Evolutionary conservation across 2,113 vertebrate species (phyloP), one percentile per base, ranked within the genome.

Genomic region (Pycnonotus jocosus): DNA sequence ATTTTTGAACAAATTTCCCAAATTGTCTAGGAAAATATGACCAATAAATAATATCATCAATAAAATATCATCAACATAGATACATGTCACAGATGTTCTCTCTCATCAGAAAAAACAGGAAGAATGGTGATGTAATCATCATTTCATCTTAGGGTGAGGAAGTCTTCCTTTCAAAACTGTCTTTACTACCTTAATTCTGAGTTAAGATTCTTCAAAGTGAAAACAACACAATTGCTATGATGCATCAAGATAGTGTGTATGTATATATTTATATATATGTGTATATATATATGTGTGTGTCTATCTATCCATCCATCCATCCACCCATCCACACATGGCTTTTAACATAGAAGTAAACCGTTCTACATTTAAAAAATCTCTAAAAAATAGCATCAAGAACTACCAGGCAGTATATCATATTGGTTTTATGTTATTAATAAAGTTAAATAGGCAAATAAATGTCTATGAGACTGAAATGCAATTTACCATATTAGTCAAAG

Each of bases 221-320:
- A 76, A 88, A 23, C 7, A 28, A 4, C 6, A 9, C 13, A 88
- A 23, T 4, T 91, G 2, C 8, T 56, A 15, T 28, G 15, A 71
- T 3, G 2, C 21, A 51, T 45, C 44, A 62, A 16, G 11, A 28
- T 10, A 78, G 15, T 7, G 2, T 45, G 6, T 2, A 7, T 53
- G 3, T 45, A 20, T n/a, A 17, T 31, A 8, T 62, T 2, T 64
- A 27, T 7, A 35, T 0, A 10, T 3, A 10, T 27, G 5, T 31
- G 1, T 27, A 9, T 58, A 8, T 19, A 8, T 12, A 6, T 40
- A 5, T 27, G 11, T 60, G 4, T 37, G 16, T 38, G 5, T 17
- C 11, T 8, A 57, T 33, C 33, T 37, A 58, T 37, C 13, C 42
- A 54, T 54, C 30, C 12, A 57, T 57, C 56, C 12, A 57, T 57